These are phyloP conservation scores for Nibea coibor DNA, from an alignment of 2,113 vertebrate genomes.

Conservation along the genomic window DNA sequence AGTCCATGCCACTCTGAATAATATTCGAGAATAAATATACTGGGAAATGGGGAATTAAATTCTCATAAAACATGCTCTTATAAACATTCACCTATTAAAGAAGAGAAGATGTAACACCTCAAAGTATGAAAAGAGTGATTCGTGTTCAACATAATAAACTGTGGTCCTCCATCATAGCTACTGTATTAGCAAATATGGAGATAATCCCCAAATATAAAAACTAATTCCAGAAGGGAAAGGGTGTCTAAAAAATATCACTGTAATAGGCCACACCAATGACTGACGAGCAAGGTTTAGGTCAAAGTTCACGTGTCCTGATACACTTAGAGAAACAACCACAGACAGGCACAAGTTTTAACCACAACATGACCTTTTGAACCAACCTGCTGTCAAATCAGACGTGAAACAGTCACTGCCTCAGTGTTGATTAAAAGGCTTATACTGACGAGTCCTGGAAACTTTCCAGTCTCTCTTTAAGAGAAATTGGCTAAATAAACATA, in stretches of 20 bases:
- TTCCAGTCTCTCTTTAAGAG: conserved; percentile 53
- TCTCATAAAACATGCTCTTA: conserved; percentile 74
- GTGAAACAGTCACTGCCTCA: conserved; percentile 83
- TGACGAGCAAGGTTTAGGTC: conserved; percentile 74
- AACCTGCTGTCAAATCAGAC: conserved; percentile 70
- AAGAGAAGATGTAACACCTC: conserved; percentile 45
- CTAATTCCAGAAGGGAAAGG: conserved; percentile 71
- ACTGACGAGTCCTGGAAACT: conserved; percentile 48
- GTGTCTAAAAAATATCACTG: conserved; percentile 75
- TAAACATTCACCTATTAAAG: conserved; percentile 65
- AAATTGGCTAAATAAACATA: conserved; percentile 44
- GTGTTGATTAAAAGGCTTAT: conserved; percentile 62
- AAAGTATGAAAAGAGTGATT: conserved; percentile 60
- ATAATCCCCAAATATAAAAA: conserved; percentile 71
- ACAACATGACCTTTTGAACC: conserved; percentile 71
- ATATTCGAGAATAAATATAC: conserved; percentile 65
- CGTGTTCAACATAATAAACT: conserved; percentile 40
- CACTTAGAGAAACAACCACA: conserved; percentile 80
- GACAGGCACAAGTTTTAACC: conserved; percentile 84
- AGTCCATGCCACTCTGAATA: conserved; percentile 70
- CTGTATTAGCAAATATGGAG: conserved; percentile 51
- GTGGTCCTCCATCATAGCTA: conserved; percentile 47
- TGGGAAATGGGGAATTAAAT: conserved; percentile 50
- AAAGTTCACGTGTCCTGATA: conserved; percentile 78
- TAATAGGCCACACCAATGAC: conserved; percentile 75